phyloP scores from a whole-genome alignment of 2,888 invertebrate genomes.

The Plagiodera versicolora region DNA sequence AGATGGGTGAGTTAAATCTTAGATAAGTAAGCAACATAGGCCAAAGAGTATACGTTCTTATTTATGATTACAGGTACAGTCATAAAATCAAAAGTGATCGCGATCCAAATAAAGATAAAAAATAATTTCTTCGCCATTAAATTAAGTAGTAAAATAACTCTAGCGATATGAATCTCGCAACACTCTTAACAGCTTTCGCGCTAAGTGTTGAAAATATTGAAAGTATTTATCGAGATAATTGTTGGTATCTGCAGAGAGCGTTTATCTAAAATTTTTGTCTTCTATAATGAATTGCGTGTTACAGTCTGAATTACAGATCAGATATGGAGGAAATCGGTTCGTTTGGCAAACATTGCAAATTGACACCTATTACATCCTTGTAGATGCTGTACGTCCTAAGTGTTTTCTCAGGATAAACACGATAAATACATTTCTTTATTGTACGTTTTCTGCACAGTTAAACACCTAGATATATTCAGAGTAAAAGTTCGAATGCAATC shows the following conservation, averaged over 20 bases:
- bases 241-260: slow-evolving; percentile 8
- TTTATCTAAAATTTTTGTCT: slow-evolving; percentile 13
- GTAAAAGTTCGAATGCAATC: slow-evolving; percentile 22
- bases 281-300: slow-evolving; percentile 25
- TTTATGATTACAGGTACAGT: not conserved
- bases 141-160: not conserved
- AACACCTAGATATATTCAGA: slow-evolving; percentile 25
- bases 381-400: slow-evolving; percentile 12
- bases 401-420: slow-evolving; percentile 9
- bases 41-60: not conserved
- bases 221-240: slow-evolving; percentile 12
- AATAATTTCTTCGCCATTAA: not conserved
- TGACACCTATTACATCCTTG: slow-evolving; percentile 31
- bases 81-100: not conserved
- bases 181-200: not conserved
- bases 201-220: slow-evolving; percentile 6
- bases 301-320: slow-evolving; percentile 26
- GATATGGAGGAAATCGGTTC: slow-evolving; percentile 25
- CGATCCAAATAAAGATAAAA: not conserved
- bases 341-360: slow-evolving; percentile 27
- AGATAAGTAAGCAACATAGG: not conserved
- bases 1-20: too few relatives aligned
- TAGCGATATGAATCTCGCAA: not conserved
- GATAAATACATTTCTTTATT: not conserved
- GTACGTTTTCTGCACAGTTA: slow-evolving; percentile 9